Percentiles rank a stretch among this genome's conserved stretches.
Conservation (phyloP, 2,797 vertebrate genomes). For the Melanotaenia maccullochi region DNA sequence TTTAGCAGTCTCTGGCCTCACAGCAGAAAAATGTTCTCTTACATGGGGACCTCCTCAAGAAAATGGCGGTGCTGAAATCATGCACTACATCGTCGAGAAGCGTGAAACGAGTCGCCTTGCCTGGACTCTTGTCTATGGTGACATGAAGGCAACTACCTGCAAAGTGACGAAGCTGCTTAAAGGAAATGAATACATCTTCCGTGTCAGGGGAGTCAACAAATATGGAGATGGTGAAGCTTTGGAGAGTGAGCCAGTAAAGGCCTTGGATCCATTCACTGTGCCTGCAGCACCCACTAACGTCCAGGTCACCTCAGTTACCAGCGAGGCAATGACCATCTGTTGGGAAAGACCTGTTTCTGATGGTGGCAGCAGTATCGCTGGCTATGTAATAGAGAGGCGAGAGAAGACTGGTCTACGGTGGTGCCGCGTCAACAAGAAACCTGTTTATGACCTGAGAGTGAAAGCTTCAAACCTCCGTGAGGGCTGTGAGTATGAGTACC, state of each 20-base stretch:
- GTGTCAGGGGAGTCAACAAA: slow-evolving; percentile 96
- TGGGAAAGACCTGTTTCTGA: slow-evolving; percentile 96
- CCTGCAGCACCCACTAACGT: slow-evolving; percentile 91
- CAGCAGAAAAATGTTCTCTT: slow-evolving; percentile 93
- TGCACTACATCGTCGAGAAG: slow-evolving; percentile 97
- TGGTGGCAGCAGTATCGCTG: slow-evolving; percentile 93
- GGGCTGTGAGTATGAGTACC: slow-evolving; percentile 96
- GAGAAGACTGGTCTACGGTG: slow-evolving; percentile 96
- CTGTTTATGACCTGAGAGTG: slow-evolving; percentile 97
- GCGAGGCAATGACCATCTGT: slow-evolving; percentile 96
- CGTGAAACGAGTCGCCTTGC: slow-evolving; percentile 97
- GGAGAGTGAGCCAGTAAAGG: slow-evolving; percentile 91
- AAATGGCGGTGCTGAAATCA: slow-evolving; percentile 94
- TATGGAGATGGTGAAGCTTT: slow-evolving; percentile 94
- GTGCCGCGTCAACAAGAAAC: slow-evolving; percentile 98
- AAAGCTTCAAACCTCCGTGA: slow-evolving; percentile 94
- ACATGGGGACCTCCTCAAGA: slow-evolving; percentile 95
- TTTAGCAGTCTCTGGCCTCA: slow-evolving; percentile 89
- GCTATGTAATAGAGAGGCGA: slow-evolving; percentile 96
- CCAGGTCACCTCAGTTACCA: slow-evolving; percentile 92
- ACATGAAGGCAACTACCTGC: slow-evolving; percentile 94
- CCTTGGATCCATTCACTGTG: slow-evolving; percentile 93
- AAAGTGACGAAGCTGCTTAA: slow-evolving; percentile 97
- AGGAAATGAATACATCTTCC: slow-evolving; percentile 98
- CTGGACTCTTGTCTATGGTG: slow-evolving; percentile 94